phyloP scores from a whole-genome alignment of 2,113 vertebrate species.

The Pseudopipra pipra region DNA sequence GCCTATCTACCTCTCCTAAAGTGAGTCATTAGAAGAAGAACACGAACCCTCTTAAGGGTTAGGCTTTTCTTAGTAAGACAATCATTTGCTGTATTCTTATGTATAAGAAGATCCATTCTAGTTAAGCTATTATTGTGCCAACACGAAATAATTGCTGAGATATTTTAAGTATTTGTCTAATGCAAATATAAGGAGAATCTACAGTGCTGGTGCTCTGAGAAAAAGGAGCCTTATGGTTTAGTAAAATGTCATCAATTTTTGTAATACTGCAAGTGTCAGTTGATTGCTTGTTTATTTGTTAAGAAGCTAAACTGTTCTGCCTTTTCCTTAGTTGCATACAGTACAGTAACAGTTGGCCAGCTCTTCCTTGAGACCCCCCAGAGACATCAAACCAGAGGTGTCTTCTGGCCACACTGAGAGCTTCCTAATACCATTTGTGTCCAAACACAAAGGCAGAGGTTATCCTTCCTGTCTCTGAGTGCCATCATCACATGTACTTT shows the following conservation, averaged over 20 bases:
- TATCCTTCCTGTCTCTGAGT: background rate
- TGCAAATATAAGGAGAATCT: constrained; percentile 43
- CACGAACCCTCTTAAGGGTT: constrained; percentile 37
- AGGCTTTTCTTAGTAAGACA: constrained; percentile 63
- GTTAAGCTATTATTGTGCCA: constrained; percentile 47
- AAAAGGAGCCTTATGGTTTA: background rate
- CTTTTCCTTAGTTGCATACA: background rate
- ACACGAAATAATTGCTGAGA: constrained; percentile 46
- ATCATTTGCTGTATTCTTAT: constrained; percentile 13
- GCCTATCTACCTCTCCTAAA: constrained; percentile 58
- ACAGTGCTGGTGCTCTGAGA: background rate
- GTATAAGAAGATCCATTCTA: constrained; percentile 35
- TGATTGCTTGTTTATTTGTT: background rate
- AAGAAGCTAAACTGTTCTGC: background rate
- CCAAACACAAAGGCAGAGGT: background rate
- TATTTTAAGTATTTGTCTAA: constrained; percentile 49
- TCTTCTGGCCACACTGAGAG: background rate
- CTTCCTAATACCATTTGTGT: background rate
- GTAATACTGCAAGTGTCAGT: background rate
- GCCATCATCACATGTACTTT: background rate
- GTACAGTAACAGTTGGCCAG: background rate
- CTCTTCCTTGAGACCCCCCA: background rate
- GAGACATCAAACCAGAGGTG: background rate
- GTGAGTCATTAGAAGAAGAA: constrained; percentile 68
- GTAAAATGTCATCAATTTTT: background rate